A percentile compares a stretch with the other conserved stretches of the same genome.
Evolutionary conservation across 2,888 invertebrate species (phyloP).

Genomic region (Aelia acuminata): DNA sequence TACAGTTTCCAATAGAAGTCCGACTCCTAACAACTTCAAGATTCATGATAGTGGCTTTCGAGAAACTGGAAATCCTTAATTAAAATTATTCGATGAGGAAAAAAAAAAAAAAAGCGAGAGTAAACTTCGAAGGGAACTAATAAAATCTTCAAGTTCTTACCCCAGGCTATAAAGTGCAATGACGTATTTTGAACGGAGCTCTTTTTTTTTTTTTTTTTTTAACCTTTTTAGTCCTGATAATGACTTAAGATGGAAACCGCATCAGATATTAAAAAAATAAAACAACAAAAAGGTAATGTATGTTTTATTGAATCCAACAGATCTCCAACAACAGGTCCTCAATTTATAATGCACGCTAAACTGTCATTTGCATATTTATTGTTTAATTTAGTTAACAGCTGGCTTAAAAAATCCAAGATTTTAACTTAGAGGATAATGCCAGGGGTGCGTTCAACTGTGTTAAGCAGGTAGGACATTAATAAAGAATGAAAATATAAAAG

Average conservation of each 20-base stretch:
- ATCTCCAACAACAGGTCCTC: background rate
- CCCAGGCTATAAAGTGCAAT: background rate
- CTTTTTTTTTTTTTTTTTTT: background rate
- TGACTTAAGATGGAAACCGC: background rate
- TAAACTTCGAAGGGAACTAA: background rate
- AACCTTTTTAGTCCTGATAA: background rate
- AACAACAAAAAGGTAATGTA: background rate
- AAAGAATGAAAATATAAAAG: too few relatives aligned
- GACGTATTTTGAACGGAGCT: background rate
- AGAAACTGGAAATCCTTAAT: slow-evolving; percentile 13
- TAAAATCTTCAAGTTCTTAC: background rate
- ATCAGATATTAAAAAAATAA: too few relatives aligned
- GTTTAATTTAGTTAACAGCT: background rate
- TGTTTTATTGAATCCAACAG: background rate
- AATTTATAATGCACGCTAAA: background rate
- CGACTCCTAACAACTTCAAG: background rate
- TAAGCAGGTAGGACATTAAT: too few relatives aligned
- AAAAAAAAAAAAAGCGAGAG: background rate
- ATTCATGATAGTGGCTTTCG: background rate
- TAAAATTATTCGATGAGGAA: background rate
- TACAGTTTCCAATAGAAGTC: slow-evolving; percentile 6
- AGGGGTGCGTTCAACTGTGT: too few relatives aligned
- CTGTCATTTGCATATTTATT: background rate
- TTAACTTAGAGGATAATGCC: too few relatives aligned
- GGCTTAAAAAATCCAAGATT: background rate